Evolutionary conservation across 2,888 invertebrate genomes (phyloP).

Genomic region (Terebella lapidaria): DNA sequence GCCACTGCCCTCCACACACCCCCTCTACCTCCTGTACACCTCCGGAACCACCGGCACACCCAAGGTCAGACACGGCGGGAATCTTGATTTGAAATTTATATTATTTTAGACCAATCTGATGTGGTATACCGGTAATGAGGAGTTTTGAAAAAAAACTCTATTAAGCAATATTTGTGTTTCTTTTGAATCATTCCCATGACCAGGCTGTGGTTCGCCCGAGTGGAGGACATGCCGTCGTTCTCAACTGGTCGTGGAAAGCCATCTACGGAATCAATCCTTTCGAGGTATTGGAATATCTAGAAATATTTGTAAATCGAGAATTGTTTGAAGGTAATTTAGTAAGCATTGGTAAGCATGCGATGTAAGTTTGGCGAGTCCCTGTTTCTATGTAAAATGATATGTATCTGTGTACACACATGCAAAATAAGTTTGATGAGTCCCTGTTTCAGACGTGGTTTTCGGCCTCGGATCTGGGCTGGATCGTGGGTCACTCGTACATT

Average conservation of each 20-base stretch:
- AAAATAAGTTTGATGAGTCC: too few species aligned
- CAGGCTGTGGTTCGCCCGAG: conserved; percentile 80
- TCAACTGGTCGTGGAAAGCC: conserved; percentile 78
- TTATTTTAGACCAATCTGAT: too few species aligned
- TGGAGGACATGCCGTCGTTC: conserved; percentile 79
- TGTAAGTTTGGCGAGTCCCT: too few species aligned
- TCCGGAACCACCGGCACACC: conserved; percentile 59
- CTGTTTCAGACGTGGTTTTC: conserved; percentile 76
- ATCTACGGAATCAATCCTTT: conserved; percentile 65
- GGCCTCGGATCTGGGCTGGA: conserved; percentile 65
- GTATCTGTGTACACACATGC: too few species aligned
- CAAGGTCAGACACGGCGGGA: conserved; percentile 33
- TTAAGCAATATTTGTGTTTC: not conserved
- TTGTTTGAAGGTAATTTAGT: too few species aligned
- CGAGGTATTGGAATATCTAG: too few species aligned
- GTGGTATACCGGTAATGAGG: too few species aligned
- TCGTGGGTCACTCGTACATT: conserved; percentile 91
- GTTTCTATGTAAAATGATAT: too few species aligned
- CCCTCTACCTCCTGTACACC: conserved; percentile 86
- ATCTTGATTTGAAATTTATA: not conserved
- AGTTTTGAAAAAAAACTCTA: too few species aligned
- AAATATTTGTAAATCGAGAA: too few species aligned
- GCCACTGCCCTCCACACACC: conserved; percentile 81
- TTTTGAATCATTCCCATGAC: conserved; percentile 1
- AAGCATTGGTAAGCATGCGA: too few species aligned